Conservation (phyloP, 2,113 vertebrate species). For the Empidonax alnorum region DNA sequence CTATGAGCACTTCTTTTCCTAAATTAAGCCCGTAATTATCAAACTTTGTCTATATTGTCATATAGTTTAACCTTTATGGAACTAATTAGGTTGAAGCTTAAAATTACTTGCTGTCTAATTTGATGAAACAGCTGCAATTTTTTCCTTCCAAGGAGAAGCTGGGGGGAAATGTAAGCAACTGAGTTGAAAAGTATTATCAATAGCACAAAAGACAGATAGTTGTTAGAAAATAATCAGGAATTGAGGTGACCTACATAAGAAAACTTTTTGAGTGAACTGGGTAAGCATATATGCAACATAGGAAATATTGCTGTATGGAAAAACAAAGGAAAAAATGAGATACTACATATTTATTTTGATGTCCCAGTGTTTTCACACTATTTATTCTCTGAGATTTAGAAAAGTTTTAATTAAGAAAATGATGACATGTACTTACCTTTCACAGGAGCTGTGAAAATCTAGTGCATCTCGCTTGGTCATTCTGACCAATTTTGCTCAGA, state of each 20-base stretch:
- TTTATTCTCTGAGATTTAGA: background rate
- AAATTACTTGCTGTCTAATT: slow-evolving; percentile 40
- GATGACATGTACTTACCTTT: background rate
- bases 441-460: background rate
- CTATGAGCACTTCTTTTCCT: slow-evolving; percentile 31
- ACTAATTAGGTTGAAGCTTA: slow-evolving; percentile 58
- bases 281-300: background rate
- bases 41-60: slow-evolving; percentile 55
- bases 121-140: background rate
- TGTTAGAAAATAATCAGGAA: background rate
- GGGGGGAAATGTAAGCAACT: background rate
- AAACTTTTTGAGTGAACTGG: background rate
- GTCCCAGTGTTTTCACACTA: background rate
- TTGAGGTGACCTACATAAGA: background rate
- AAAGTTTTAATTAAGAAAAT: background rate
- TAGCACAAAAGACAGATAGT: background rate
- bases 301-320: background rate
- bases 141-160: background rate
- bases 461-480: background rate
- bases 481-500: background rate
- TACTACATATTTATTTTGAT: background rate
- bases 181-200: background rate
- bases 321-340: background rate
- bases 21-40: slow-evolving; percentile 64
- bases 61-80: slow-evolving; percentile 63